Base-by-base conservation (phyloP, 1,140 invertebrate species). In the Ladona fulva region DNA sequence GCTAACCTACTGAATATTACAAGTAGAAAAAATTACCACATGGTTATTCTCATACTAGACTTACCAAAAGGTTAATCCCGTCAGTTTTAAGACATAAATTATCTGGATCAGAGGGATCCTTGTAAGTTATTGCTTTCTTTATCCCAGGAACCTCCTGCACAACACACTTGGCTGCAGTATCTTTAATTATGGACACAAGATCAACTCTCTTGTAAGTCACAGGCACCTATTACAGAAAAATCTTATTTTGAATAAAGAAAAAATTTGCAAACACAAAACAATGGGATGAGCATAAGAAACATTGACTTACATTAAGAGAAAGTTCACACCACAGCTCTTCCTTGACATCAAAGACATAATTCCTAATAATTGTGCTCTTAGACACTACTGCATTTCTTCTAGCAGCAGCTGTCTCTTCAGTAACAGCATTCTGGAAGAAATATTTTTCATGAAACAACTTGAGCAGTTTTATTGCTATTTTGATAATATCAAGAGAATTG, bases 31-130 rank as follows among this genome's bases (percentile, higher is more conserved):
- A n/a, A n/a, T n/a, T n/a, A n/a, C n/a, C n/a, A n/a, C n/a, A n/a
- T n/a, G n/a, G 29, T 37, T 37, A 37, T 37, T 37, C 1, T 1
- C 29, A 37, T 37, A 37, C 8, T 37, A 37, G 29, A 84, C 84
- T 86, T 85, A 92, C 91, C 78, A 90, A 85, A 79, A 99, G 92
- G 83, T 99, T 99, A 19, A 98, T 93, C 6, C 97, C 97, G 83
- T 99, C 97, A 0, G 97, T 99, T 85, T 96, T 95, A 0, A 97
- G 84, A 75, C 92, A 89, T 75, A 91, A 85, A 25, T 88, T 79
- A 77, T 81, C 83, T 16, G 44, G 37, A 85, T 3, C 83, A 84
- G 77, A 89, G 83, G 25, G 84, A 83, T 81, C 89, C 89, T 88
- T 90, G 80, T 89, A 91, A 1, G 89, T 91, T 78, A 98, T 94